Evolutionary conservation across 2,888 invertebrate species (phyloP), one percentile per base, ranked within the genome.

Genomic region (Brachyopa scutellaris): DNA sequence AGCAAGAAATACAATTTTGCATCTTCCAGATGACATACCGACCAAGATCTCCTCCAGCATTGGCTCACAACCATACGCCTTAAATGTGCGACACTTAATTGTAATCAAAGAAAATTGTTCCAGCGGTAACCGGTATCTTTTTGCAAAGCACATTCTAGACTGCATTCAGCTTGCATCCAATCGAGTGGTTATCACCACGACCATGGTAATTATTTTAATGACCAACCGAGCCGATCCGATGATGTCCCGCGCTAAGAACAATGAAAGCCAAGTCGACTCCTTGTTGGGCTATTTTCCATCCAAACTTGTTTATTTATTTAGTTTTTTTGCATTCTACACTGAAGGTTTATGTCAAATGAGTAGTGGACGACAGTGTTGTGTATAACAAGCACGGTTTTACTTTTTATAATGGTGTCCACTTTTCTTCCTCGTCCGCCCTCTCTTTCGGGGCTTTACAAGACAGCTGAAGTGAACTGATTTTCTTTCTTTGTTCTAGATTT

Each of bases 401-500:
- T 77, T 82, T 82, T 69, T 70, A 72, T 66, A 70, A 67, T 49
- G 51, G 33, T 59, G 40, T 57, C 57, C 64, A 57, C 72, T 59
- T 59, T 38, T 51, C 26, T 55, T 13, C 7, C 6, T 47, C 13
- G 11, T 23, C 33, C 40, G 4, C 23, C 17, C 13, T 11, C 8
- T 45, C 17, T 42, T 38, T 17, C 42, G 2, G 3, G 36, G 31
- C 38, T 17, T 11, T n/a, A 33, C 36, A 29, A 33, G 29, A 47
- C 40, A 61, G 13, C 17, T 47, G 36, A 26, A 62, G 38, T 69
- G 67, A 57, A 57, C 69, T 45, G 62, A 80, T 80, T 80, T 80
- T 82, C 62, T 80, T 80, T 76, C 82, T 82, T 82, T 82, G 82
- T 82, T 82, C 82, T 49, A 82, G 70, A 82, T 82, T 82, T 66